These are phyloP conservation scores for Parasteatoda tepidariorum DNA, from an alignment of 1,140 invertebrate genomes.

Conservation along the genomic window DNA sequence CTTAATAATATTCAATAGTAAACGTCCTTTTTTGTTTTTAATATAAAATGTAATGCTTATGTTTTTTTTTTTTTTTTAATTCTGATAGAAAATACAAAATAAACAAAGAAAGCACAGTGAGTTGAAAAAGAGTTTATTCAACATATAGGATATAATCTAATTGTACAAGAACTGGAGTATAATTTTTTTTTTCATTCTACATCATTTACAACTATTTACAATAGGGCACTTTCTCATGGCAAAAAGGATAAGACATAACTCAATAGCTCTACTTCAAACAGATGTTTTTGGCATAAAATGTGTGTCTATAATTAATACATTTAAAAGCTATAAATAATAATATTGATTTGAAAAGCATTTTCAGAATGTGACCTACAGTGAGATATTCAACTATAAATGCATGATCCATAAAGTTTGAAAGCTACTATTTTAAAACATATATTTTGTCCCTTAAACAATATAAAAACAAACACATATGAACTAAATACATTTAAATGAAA, in stretches of 20 bases:
- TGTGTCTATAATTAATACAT: not conserved
- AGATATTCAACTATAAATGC: conserved; percentile 1
- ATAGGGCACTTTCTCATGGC: conserved; percentile 38
- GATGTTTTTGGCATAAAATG: not conserved
- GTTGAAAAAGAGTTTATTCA: not conserved
- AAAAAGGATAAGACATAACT: not conserved
- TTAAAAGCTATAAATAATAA: not conserved
- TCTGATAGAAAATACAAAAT: too few relatives aligned
- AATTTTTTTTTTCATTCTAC: conserved; percentile 40
- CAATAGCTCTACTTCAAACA: not conserved
- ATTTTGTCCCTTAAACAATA: too few relatives aligned
- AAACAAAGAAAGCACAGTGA: too few relatives aligned
- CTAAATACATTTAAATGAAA: not conserved
- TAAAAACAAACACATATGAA: not conserved
- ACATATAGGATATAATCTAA: conserved; percentile 18
- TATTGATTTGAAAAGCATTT: conserved; percentile 19
- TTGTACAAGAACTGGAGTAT: conserved; percentile 51
- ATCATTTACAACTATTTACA: conserved; percentile 60
- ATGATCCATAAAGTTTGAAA: conserved; percentile 19
- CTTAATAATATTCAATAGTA: too few relatives aligned
- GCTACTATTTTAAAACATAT: too few relatives aligned
- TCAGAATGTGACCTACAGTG: not conserved
- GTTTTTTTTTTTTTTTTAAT: too few relatives aligned
- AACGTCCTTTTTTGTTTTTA: too few relatives aligned
- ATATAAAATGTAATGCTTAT: too few relatives aligned